Evolutionary conservation across 1,140 invertebrate species (phyloP).

Genomic region (Cherax destructor): DNA sequence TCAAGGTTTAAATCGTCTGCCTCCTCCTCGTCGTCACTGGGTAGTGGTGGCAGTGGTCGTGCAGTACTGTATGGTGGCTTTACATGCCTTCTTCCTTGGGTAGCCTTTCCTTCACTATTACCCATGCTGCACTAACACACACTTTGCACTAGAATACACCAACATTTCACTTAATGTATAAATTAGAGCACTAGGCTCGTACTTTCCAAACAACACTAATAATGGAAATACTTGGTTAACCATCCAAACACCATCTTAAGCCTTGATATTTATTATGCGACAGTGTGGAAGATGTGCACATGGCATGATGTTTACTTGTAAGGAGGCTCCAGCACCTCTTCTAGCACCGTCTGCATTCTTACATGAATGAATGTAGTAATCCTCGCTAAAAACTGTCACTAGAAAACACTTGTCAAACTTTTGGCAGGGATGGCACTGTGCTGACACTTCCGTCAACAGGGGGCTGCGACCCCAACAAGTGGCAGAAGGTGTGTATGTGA

Average conservation of each 20-base stretch:
- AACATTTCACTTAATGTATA: slow-evolving; percentile 19
- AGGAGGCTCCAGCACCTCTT: neutral
- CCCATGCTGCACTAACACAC: slow-evolving; percentile 40
- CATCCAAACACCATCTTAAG: neutral
- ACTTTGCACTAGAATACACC: slow-evolving; percentile 27
- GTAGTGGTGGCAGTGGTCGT: slow-evolving; percentile 51
- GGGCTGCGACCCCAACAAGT: slow-evolving; percentile 20
- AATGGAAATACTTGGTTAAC: neutral
- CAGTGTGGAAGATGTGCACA: neutral
- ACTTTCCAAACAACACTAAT: slow-evolving; percentile 31
- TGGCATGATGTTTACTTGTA: neutral
- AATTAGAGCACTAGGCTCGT: slow-evolving; percentile 11
- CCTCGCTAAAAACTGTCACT: slow-evolving; percentile 15
- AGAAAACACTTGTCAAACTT: slow-evolving; percentile 43
- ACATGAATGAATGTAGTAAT: slow-evolving; percentile 30
- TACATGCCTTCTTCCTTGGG: slow-evolving; percentile 40
- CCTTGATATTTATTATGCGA: neutral
- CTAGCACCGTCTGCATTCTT: neutral
- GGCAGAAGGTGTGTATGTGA: neutral
- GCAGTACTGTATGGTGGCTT: slow-evolving; percentile 48
- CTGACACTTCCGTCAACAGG: slow-evolving; percentile 31
- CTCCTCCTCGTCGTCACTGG: slow-evolving; percentile 47
- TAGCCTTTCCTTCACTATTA: slow-evolving; percentile 51
- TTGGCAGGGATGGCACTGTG: slow-evolving; percentile 3
- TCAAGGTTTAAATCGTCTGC: slow-evolving; percentile 42